Evolutionary conservation across 2,797 vertebrate genomes (phyloP), one percentile per base, ranked within the genome.

Genomic region (Anguilla marmorata): DNA sequence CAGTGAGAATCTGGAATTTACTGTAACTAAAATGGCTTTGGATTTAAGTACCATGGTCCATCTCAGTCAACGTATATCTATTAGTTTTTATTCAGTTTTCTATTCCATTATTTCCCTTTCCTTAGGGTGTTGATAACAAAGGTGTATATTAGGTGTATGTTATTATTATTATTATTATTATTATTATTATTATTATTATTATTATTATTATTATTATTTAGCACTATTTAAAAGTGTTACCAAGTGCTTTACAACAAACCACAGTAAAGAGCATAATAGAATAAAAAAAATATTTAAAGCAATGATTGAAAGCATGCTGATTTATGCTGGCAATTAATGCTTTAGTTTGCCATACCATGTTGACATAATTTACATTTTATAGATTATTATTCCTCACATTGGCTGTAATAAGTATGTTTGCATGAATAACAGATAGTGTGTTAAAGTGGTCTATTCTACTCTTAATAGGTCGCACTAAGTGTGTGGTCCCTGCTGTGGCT

Each of bases 301-400:
- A 52, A 24, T 52, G 52, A 52, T 30, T 82, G 87, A 54, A 82
- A 82, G 87, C 56, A 16, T 48, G 63, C 37, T 60, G 69, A 80
- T 63, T 41, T 27, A 86, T 58, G 66, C 82, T 80, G 50, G 54
- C 69, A 89, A 87, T 91, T 85, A 89, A 7, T 66, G 2, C 7
- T 3, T 8, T 85, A 37, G 30, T 66, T 85, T 85, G 3, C 56
- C 24, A 0, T 82, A 60, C 74, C 11, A 19, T 79, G 74, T 41
- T 41, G 33, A 37, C 74, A 41, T 79, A 37, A 45, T 79, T 79
- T 21, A 41, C 33, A 79, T 45, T 41, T 41, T 19, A 41, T 1
- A 45, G 33, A 79, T 41, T 30, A 11, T 33, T 33, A 0, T 33
- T 74, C 0, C 37, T 41, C 4, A 21, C 74, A 41, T 79, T 37